Percentiles rank a stretch among this genome's conserved stretches.
Conservation (phyloP, 64 coral and sea anemone species). For the Actinia equina region DNA sequence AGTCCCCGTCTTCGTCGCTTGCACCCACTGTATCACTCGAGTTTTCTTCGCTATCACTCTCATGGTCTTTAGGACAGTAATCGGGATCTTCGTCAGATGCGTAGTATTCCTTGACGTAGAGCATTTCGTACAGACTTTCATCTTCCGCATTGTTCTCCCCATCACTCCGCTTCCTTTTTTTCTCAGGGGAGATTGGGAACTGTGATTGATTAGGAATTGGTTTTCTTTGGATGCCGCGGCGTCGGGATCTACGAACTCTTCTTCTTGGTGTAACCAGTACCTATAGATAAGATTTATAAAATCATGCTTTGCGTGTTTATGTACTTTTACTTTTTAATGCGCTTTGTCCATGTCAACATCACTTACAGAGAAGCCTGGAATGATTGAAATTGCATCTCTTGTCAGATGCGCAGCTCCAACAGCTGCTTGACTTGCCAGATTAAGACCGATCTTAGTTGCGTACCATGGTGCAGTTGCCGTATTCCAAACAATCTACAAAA, state of each 20-base stretch:
- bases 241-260: not conserved
- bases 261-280: not conserved
- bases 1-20: slow-evolving; percentile 1
- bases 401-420: not conserved
- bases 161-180: slow-evolving; percentile 15
- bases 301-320: not conserved
- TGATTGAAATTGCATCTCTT: not conserved
- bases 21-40: not conserved
- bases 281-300: not conserved
- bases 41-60: not conserved
- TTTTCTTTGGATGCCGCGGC: not conserved
- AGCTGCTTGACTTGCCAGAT: not conserved
- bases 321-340: not conserved
- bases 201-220: not conserved
- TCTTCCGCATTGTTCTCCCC: not conserved
- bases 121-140: not conserved
- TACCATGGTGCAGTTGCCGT: not conserved
- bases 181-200: not conserved
- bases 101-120: not conserved
- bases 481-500: not conserved
- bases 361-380: slow-evolving; percentile 13
- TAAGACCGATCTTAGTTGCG: not conserved
- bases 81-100: slow-evolving; percentile 6
- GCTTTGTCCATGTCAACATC: not conserved
- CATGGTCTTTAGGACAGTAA: not conserved